Evolutionary conservation across 2,797 vertebrate genomes (phyloP), one percentile per base, ranked within the genome.

Genomic region (Scarus forsteni): DNA sequence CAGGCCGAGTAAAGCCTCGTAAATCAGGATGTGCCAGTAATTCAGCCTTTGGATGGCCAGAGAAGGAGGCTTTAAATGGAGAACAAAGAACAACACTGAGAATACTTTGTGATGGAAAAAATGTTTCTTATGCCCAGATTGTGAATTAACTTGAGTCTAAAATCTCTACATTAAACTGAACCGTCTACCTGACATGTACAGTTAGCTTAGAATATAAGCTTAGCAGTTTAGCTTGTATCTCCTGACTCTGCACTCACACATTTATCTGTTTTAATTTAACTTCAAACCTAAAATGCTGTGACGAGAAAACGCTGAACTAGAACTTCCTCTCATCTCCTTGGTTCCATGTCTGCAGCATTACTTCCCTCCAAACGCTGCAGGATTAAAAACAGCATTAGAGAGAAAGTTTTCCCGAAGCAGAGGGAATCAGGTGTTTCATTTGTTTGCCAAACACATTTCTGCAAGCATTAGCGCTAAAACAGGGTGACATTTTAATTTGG

Each of bases 401-500:
- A 39, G 46, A 58, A 13, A 9, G 58, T 39, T 42, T 13, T 19
- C 34, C 16, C 18, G 14, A 12, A 15, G 12, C 40, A 42, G 40
- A n/a, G 16, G 15, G 18, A 46, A 45, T 11, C 2, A 10, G 27
- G 9, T 34, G 45, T 16, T 49, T 8, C 15, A 3, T 60, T 70
- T 38, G 49, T 54, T 64, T n/a, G 0, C 38, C 6, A 10, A 1
- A 43, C 11, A 9, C 4, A 5, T 3, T 15, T 10, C 15, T 13
- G 7, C 5, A n/a, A 27, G 44, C 11, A 8, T 0, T 13, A 50
- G 9, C 13, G 11, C 34, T 10, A 12, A 39, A 60, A 59, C 39
- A 42, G 40, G 39, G 60, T 11, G 39, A 19, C 50, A 39, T 44
- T 70, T 66, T 45, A 15, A 63, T 60, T 59, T 51, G n/a, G 15